These are phyloP conservation scores for Emydura subglobosa DNA, from an alignment of 2,113 vertebrate genomes.

Conservation along the genomic window DNA sequence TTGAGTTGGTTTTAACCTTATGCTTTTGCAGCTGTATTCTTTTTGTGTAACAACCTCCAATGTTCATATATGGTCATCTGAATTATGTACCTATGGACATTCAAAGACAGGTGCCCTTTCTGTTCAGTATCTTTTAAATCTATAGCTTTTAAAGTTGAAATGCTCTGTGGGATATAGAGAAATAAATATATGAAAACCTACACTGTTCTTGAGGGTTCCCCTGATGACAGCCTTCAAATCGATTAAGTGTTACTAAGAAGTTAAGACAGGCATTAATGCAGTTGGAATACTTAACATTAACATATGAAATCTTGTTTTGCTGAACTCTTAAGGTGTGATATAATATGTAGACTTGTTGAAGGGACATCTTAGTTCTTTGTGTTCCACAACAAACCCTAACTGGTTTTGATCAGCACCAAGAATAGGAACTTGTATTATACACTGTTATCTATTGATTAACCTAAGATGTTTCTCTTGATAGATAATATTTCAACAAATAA, in stretches of 20 bases:
- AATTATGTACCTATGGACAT: background rate
- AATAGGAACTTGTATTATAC: constrained; percentile 1
- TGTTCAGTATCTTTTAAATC: constrained; percentile 45
- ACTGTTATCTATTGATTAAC: background rate
- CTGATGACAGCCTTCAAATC: background rate
- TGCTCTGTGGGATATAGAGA: constrained; percentile 31
- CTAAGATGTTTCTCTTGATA: background rate
- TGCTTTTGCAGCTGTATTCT: constrained; percentile 45
- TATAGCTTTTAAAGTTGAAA: constrained; percentile 37
- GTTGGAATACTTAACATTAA: constrained; percentile 41
- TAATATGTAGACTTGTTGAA: background rate
- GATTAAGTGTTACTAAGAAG: background rate
- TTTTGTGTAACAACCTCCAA: background rate
- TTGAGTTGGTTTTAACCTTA: constrained; percentile 24
- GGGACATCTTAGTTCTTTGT: background rate
- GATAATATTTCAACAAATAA: background rate
- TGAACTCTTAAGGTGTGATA: constrained; percentile 9
- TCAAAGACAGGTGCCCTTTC: constrained; percentile 44
- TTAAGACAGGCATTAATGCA: background rate
- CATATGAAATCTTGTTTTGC: background rate
- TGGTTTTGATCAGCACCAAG: constrained; percentile 3
- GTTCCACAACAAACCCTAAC: background rate
- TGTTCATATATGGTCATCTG: background rate
- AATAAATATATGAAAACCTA: background rate
- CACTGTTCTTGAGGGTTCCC: background rate